Evolutionary conservation across 2,113 vertebrate species (phyloP), one percentile per base, ranked within the genome.

Genomic region (Prunella himalayana): DNA sequence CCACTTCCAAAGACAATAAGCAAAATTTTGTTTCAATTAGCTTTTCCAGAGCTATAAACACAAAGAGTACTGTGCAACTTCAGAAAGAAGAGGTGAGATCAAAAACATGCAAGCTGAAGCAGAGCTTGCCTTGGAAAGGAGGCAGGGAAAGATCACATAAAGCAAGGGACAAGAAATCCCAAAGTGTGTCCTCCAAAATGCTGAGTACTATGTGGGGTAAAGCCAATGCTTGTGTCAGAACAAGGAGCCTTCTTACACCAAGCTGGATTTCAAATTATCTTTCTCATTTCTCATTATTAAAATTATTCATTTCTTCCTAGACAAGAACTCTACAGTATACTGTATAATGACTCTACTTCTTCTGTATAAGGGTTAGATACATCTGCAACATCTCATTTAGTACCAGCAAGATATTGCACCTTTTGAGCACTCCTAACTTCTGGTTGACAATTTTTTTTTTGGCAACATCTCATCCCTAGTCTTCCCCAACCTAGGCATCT

Each of bases 381-480:
- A 47, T 13, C n/a, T 61, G 42, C 15, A 66, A 8, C 19, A 73
- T 22, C 53, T 72, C 11, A 39, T 41, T 85, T 70, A 82, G 77
- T 21, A 54, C 4, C 1, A 0, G 23, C 21, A 49, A 35, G 25
- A 59, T 24, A 65, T 53, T 2, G 2, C 0, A 1, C 2, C 4
- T 66, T 92, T 35, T 47, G 39, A 5, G 4, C 13, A 39, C 14
- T 66, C 35, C 23, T 61, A 84, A 66, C 17, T 66, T 73, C 22
- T 23, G 22, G 13, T 1, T 50, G 64, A 20, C 45, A 65, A 41
- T 13, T 14, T 79, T 66, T 73, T 54, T 66, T 64, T 51, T 8
- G 21, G 53, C 47, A 73, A 57, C 23, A 57, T 37, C 45, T 33
- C 24, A 76, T 3, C 31, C 19, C 28, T 15, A 24, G n/a, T 31